Conservation (phyloP, 2,797 vertebrate genomes). For the Rhinoraja longicauda region DNA sequence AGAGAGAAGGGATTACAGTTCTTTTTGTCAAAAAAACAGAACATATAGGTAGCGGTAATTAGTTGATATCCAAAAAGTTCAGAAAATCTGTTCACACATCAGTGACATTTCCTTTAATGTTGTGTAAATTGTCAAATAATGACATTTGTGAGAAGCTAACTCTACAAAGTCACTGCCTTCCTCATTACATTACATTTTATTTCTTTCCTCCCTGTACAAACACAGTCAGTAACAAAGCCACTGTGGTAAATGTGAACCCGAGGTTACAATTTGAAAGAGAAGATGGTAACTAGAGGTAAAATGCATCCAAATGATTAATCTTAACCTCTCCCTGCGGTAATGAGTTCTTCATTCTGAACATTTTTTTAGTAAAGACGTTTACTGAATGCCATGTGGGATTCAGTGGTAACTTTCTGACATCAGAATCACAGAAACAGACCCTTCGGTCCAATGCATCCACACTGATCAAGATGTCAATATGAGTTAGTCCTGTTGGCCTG, state of each 20-base stretch:
- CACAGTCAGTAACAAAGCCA: not conserved
- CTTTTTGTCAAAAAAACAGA: not conserved
- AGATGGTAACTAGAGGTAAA: not conserved
- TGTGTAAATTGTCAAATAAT: not conserved
- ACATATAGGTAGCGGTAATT: not conserved
- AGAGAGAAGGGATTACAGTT: not conserved
- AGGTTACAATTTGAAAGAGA: not conserved
- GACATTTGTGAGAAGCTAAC: not conserved
- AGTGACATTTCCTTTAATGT: not conserved
- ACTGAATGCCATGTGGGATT: not conserved
- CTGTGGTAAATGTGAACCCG: not conserved
- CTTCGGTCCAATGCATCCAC: too few relatives aligned
- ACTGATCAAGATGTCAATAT: too few relatives aligned
- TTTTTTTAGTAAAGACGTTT: not conserved
- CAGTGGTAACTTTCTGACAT: not conserved
- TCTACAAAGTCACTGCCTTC: not conserved
- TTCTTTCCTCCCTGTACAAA: not conserved
- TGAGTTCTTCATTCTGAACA: not conserved
- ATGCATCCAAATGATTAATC: not conserved
- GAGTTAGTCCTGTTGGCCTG: too few relatives aligned
- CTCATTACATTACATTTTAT: not conserved
- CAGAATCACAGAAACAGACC: too few relatives aligned
- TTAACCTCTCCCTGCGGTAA: not conserved
- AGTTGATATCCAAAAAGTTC: not conserved
- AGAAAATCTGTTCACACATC: not conserved